Conservation (phyloP, 1,140 invertebrate genomes). For the Parasteatoda tepidariorum region DNA sequence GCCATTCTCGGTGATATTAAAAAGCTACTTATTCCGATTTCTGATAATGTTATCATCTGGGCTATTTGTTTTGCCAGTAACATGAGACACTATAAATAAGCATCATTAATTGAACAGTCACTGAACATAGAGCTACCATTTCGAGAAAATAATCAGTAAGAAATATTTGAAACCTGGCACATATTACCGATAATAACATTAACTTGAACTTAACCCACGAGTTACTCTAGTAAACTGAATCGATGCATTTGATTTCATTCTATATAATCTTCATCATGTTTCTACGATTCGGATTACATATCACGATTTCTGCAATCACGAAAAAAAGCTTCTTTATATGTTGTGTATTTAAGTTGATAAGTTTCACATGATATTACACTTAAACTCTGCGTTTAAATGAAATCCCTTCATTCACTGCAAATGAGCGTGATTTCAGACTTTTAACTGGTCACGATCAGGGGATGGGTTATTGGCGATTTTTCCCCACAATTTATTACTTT, state of each 20-base stretch:
- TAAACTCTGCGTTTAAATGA: slow-evolving; percentile 57
- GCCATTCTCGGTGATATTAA: no score
- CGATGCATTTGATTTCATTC: slow-evolving; percentile 18
- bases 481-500: slow-evolving; percentile 55
- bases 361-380: slow-evolving; percentile 60
- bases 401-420: slow-evolving; percentile 44
- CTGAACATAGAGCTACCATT: not conserved
- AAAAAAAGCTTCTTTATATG: slow-evolving; percentile 45
- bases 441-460: slow-evolving; percentile 41
- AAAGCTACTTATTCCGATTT: no score
- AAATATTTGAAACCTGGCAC: not conserved
- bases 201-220: slow-evolving; percentile 36
- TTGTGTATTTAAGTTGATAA: slow-evolving; percentile 60
- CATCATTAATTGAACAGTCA: not conserved
- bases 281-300: slow-evolving; percentile 51
- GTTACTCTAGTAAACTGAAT: slow-evolving; percentile 23
- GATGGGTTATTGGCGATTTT: slow-evolving; percentile 36
- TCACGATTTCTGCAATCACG: slow-evolving; percentile 55
- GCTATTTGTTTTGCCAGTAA: not conserved
- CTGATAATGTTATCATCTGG: not conserved
- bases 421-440: slow-evolving; percentile 58
- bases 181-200: slow-evolving; percentile 29
- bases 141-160: slow-evolving; percentile 1
- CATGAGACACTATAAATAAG: slow-evolving; percentile 1
- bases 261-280: slow-evolving; percentile 52